Percentiles rank a stretch among this genome's conserved stretches.
phyloP scores from a whole-genome alignment of 1,140 invertebrate species.

The Drosophila sturtevanti region DNA sequence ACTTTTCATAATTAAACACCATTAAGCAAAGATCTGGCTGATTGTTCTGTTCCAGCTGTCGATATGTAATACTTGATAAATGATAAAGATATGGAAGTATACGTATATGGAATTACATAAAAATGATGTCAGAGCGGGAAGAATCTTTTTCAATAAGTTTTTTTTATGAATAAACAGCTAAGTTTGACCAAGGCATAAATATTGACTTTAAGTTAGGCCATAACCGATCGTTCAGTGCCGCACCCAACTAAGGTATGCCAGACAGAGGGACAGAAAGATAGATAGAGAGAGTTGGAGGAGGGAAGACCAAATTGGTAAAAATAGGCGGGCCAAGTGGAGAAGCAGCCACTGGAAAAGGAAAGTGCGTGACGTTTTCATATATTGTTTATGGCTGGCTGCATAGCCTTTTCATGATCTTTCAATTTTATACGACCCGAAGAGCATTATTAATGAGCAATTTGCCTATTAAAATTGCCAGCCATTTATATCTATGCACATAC shows the following conservation, averaged over 20 bases:
- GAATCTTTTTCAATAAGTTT: conserved; percentile 3
- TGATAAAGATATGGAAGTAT: conserved; percentile 21
- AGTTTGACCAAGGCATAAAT: conserved; percentile 47
- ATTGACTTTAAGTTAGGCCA: conserved; percentile 63
- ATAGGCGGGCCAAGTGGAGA: conserved; percentile 1
- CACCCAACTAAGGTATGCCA: conserved; percentile 39
- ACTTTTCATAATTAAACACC: conserved; percentile 34
- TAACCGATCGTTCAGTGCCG: conserved; percentile 37
- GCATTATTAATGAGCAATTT: conserved; percentile 31
- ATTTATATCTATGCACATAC: not conserved
- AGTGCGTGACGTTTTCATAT: conserved; percentile 52
- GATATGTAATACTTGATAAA: conserved; percentile 38
- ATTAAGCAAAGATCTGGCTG: not conserved
- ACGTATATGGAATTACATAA: conserved; percentile 16
- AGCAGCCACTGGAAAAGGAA: conserved; percentile 59
- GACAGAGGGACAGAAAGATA: not conserved
- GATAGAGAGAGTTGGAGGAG: conserved; percentile 21
- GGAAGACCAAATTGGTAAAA: conserved; percentile 26
- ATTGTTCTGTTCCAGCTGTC: not conserved
- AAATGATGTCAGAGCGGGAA: conserved; percentile 45
- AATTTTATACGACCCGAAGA: conserved; percentile 24
- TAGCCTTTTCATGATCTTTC: conserved; percentile 15
- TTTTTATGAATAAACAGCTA: conserved; percentile 28
- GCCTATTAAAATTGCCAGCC: conserved; percentile 14
- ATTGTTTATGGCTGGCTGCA: conserved; percentile 27